A percentile compares a stretch with the other conserved stretches of the same genome.
Conservation (phyloP, 2,797 vertebrate species). For the Oreochromis grahami region DNA sequence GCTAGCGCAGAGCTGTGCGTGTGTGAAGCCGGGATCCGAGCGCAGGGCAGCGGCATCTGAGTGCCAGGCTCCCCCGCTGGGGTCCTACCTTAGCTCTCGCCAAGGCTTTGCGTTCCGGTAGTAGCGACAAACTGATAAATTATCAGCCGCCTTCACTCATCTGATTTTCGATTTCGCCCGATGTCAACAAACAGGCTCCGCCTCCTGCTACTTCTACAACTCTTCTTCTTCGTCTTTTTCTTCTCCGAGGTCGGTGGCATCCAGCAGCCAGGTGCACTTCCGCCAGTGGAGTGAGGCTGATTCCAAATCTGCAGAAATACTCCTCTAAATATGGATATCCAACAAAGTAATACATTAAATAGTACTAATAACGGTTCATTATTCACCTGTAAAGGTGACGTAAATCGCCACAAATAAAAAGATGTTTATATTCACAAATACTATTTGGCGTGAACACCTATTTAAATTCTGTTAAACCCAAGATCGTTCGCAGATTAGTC, state of each 20-base stretch:
- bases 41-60: slow-evolving; percentile 12
- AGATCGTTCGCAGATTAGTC: not conserved
- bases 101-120: slow-evolving; percentile 29
- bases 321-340: not conserved
- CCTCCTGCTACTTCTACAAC: slow-evolving; percentile 40
- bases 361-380: not conserved
- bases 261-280: not conserved
- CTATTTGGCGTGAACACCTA: not conserved
- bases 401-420: not conserved
- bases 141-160: slow-evolving; percentile 56
- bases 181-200: slow-evolving; percentile 82
- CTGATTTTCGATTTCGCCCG: slow-evolving; percentile 66
- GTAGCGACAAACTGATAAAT: slow-evolving; percentile 10
- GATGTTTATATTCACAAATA: not conserved
- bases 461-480: not conserved
- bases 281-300: not conserved
- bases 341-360: not conserved
- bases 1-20: slow-evolving; percentile 30
- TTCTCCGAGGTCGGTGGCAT: not conserved
- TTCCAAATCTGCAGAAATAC: not conserved
- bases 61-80: not conserved
- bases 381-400: not conserved
- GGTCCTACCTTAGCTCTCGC: slow-evolving; percentile 55
- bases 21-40: not conserved
- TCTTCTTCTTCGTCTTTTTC: not conserved